Percentiles rank a stretch among this genome's conserved stretches.
Evolutionary conservation across 2,797 vertebrate genomes (phyloP).

Genomic region (Darevskia nairensis): DNA sequence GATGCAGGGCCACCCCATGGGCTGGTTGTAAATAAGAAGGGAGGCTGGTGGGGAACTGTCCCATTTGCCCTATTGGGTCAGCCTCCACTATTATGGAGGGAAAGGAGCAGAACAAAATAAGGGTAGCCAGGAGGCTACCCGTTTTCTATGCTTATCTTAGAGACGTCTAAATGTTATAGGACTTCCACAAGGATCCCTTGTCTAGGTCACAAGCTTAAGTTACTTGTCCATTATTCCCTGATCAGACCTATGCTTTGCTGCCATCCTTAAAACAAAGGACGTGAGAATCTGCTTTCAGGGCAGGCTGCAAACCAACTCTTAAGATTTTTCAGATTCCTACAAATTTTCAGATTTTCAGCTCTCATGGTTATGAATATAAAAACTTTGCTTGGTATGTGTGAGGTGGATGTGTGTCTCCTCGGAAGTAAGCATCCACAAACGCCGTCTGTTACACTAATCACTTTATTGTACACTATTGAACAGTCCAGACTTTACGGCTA

Average conservation of each 20-base stretch:
- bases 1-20: too few species aligned
- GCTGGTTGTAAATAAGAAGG: too few species aligned
- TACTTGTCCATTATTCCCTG: neutral
- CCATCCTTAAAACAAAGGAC: neutral
- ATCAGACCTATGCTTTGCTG: neutral
- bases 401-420: too few species aligned
- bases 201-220: neutral
- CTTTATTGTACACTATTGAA: too few species aligned
- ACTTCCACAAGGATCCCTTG: neutral
- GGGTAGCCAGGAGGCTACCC: neutral
- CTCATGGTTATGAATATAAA: neutral
- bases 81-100: neutral
- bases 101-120: neutral
- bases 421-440: too few species aligned
- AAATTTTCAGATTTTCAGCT: neutral
- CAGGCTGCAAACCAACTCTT: neutral
- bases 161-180: neutral
- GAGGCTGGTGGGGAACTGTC: too few species aligned
- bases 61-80: too few species aligned
- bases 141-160: neutral
- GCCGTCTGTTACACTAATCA: too few species aligned
- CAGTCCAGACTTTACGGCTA: too few species aligned
- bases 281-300: too few species aligned
- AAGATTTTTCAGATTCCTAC: neutral
- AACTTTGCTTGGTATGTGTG: neutral